Evolutionary conservation across 2,888 invertebrate species (phyloP).

Genomic region (Thumatha senex): DNA sequence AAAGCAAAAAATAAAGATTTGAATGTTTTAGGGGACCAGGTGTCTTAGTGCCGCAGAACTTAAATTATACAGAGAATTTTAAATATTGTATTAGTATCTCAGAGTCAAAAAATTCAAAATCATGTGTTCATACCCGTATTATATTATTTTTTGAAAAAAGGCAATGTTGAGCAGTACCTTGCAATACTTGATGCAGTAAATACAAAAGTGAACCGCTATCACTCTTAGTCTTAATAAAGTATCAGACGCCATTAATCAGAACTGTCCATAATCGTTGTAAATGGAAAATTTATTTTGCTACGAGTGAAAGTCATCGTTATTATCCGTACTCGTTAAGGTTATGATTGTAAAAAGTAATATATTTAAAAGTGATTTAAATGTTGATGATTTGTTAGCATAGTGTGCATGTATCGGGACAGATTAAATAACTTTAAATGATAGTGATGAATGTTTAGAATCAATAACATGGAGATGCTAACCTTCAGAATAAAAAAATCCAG

Average conservation of each 20-base stretch:
- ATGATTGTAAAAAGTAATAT: slow-evolving; percentile 1
- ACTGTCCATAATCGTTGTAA: slow-evolving; percentile 21
- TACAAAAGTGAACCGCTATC: slow-evolving; percentile 20
- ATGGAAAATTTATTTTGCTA: slow-evolving; percentile 34
- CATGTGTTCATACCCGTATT: neutral
- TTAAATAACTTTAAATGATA: no score
- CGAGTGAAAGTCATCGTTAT: slow-evolving; percentile 23
- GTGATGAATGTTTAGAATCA: no score
- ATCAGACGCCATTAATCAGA: slow-evolving; percentile 32
- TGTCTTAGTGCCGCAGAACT: no score
- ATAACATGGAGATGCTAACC: neutral
- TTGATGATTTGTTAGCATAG: neutral
- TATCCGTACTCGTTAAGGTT: slow-evolving; percentile 25
- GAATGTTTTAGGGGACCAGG: no score
- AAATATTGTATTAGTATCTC: neutral
- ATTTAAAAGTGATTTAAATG: neutral
- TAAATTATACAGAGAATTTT: no score
- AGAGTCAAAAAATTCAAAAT: no score
- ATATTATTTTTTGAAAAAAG: slow-evolving; percentile 20
- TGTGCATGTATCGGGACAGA: neutral
- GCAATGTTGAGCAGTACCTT: slow-evolving; percentile 1
- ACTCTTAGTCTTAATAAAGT: slow-evolving; percentile 36
- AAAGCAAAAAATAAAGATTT: no score
- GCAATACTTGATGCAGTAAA: slow-evolving; percentile 26
- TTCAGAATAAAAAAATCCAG: neutral